Percentiles rank a stretch among this genome's conserved stretches.
phyloP scores from a whole-genome alignment of 1,140 invertebrate genomes.

The Microplitis mediator region DNA sequence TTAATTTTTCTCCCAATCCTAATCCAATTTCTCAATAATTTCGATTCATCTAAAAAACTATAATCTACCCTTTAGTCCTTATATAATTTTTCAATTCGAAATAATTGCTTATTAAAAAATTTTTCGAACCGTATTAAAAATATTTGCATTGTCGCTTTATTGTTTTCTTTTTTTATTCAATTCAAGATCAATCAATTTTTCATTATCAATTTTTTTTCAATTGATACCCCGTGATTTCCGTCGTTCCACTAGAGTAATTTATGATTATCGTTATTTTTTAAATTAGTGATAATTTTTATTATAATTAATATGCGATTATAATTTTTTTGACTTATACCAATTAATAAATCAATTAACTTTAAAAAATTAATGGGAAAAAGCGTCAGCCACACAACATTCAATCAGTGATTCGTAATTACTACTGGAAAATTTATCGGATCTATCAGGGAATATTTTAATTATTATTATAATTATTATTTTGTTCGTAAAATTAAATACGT shows the following conservation, averaged over 20 bases:
- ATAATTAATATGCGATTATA: neutral
- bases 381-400: too few species aligned
- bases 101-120: conserved; percentile 6
- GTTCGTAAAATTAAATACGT: too few species aligned
- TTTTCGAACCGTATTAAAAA: neutral
- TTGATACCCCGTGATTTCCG: conserved; percentile 21
- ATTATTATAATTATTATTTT: too few species aligned
- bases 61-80: conserved; percentile 15
- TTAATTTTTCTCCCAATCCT: conserved; percentile 9
- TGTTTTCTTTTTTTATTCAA: neutral
- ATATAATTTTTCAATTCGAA: neutral
- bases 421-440: too few species aligned
- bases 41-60: neutral
- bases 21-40: neutral
- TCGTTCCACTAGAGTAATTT: neutral
- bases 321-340: neutral
- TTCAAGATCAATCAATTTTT: neutral
- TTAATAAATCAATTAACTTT: too few species aligned
- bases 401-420: too few species aligned
- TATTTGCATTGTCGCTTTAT: conserved; percentile 7
- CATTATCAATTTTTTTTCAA: conserved; percentile 6
- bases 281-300: too few species aligned
- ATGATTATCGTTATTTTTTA: too few species aligned
- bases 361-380: too few species aligned
- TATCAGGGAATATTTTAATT: too few species aligned